A percentile compares a stretch with the other conserved stretches of the same genome.
phyloP scores from a whole-genome alignment of 2,797 vertebrate genomes.

The Argyrosomus regius region DNA sequence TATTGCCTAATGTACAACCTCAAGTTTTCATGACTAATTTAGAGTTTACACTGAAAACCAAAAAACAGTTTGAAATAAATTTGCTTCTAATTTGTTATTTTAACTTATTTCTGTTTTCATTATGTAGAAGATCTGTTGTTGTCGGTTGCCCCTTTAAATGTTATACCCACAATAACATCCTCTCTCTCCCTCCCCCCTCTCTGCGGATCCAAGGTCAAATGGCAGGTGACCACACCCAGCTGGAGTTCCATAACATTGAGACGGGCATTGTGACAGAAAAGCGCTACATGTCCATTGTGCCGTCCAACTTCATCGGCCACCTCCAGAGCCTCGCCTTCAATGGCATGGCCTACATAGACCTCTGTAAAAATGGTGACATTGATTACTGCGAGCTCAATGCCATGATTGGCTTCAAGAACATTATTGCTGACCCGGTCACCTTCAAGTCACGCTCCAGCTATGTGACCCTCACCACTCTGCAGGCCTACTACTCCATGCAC shows the following conservation, averaged over 20 bases:
- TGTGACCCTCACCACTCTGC: constrained; percentile 93
- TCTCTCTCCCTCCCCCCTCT: constrained; percentile 27
- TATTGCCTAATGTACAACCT: not conserved
- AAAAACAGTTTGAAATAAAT: not conserved
- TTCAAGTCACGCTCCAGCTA: constrained; percentile 99
- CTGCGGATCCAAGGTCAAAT: constrained; percentile 91
- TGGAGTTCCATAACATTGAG: constrained; percentile 99
- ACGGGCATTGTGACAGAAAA: constrained; percentile 98
- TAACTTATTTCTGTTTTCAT: not conserved
- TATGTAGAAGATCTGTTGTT: not conserved
- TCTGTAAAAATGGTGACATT: constrained; percentile 98
- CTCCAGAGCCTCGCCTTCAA: constrained; percentile 98
- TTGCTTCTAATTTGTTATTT: not conserved
- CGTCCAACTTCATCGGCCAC: constrained; percentile 98
- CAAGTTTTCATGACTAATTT: not conserved
- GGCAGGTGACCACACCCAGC: constrained; percentile 96
- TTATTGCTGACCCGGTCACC: constrained; percentile 97
- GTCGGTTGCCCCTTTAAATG: not conserved
- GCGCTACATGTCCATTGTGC: constrained; percentile 92
- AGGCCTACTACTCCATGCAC: constrained; percentile 99
- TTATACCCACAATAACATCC: constrained; percentile 27
- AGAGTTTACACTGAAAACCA: not conserved
- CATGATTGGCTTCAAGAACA: constrained; percentile 97
- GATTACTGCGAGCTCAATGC: constrained; percentile 99
- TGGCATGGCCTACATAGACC: constrained; percentile 98